Evolutionary conservation across 2,888 invertebrate genomes (phyloP).

Genomic region (Leptarthrus brevirostris): DNA sequence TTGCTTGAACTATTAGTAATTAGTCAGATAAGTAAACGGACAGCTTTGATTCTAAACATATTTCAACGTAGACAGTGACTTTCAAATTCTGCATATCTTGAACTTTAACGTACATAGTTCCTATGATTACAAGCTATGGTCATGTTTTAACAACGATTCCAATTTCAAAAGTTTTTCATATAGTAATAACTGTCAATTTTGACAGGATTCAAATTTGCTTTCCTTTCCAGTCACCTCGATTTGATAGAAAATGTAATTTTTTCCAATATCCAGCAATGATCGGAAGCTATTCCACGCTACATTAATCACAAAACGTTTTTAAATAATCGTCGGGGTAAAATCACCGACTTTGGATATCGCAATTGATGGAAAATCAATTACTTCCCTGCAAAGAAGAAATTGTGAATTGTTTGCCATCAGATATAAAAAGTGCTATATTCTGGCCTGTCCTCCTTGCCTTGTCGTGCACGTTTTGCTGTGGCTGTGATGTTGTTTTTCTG

Average conservation of each 20-base stretch:
- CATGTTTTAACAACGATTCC: too few species aligned
- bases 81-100: too few species aligned
- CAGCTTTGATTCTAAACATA: too few species aligned
- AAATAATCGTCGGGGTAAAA: slow-evolving; percentile 35
- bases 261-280: slow-evolving; percentile 50
- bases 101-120: too few species aligned
- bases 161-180: too few species aligned
- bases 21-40: too few species aligned
- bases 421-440: slow-evolving; percentile 25
- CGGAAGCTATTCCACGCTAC: slow-evolving; percentile 54
- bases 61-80: too few species aligned
- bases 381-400: slow-evolving; percentile 31
- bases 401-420: slow-evolving; percentile 32
- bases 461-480: slow-evolving; percentile 13
- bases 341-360: slow-evolving; percentile 11
- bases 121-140: too few species aligned
- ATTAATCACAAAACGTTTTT: slow-evolving; percentile 53
- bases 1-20: too few species aligned
- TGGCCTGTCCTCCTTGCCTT: slow-evolving; percentile 40
- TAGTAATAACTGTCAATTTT: too few species aligned
- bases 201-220: background rate
- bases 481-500: slow-evolving; percentile 11
- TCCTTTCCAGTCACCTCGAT: background rate
- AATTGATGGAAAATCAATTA: slow-evolving; percentile 49
- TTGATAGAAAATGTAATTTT: slow-evolving; percentile 35